A percentile compares a stretch with the other conserved stretches of the same genome.
Evolutionary conservation across 2,797 vertebrate genomes (phyloP).

Genomic region (Natrix natrix): DNA sequence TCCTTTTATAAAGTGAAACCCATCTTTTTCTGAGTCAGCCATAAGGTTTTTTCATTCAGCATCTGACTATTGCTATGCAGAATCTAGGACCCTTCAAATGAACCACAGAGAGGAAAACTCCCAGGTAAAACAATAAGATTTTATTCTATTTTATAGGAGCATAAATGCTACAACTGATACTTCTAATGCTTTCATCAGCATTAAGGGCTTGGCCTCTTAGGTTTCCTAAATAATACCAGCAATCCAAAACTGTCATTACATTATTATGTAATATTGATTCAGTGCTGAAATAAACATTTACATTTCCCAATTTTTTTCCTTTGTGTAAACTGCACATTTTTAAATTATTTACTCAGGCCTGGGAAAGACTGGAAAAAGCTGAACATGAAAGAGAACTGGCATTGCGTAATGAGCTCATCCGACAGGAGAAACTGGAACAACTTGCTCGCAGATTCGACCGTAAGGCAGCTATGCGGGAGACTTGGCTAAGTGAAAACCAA

Average conservation of each 20-base stretch:
- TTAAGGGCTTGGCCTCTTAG: not conserved
- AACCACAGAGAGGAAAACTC: not conserved
- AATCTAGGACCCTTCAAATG: not conserved
- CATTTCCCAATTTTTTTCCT: constrained; percentile 26
- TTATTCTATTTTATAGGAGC: constrained; percentile 11
- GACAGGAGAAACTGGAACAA: constrained; percentile 97
- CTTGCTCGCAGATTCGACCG: constrained; percentile 91
- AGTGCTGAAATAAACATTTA: constrained; percentile 16
- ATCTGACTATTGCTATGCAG: not conserved
- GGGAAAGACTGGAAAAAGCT: constrained; percentile 97
- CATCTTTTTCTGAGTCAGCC: not conserved
- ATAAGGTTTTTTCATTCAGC: not conserved
- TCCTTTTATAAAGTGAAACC: not conserved
- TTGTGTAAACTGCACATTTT: not conserved
- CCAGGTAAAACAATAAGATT: not conserved
- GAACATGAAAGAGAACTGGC: constrained; percentile 95
- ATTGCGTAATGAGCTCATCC: constrained; percentile 90
- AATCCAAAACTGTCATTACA: constrained; percentile 5
- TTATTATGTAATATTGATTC: constrained; percentile 24
- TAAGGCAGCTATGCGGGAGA: constrained; percentile 95
- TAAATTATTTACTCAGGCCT: constrained; percentile 76
- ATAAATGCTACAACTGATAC: not conserved
- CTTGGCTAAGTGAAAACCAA: constrained; percentile 95
- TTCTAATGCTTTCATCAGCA: constrained; percentile 21
- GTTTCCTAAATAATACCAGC: constrained; percentile 10